A percentile compares a stretch with the other conserved stretches of the same genome.
These are phyloP conservation scores for Hylaeus volcanicus DNA, from an alignment of 1,140 invertebrate genomes.

Conservation along the genomic window DNA sequence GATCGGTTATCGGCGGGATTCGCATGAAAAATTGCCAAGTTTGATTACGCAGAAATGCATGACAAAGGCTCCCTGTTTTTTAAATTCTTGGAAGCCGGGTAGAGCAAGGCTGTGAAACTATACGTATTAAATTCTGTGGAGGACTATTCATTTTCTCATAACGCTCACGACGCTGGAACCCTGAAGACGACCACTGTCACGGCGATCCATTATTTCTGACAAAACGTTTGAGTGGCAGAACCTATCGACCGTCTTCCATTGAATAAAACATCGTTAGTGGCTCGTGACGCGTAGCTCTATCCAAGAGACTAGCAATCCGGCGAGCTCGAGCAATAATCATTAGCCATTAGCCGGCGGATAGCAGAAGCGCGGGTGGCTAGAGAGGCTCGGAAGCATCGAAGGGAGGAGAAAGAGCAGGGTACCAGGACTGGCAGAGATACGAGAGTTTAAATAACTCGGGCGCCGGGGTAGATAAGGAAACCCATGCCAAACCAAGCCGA, in stretches of 20 bases:
- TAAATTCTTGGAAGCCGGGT: no score
- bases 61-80: no score
- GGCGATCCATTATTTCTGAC: slow-evolving; percentile 10
- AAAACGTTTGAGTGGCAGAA: neutral
- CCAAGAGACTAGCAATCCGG: slow-evolving; percentile 33
- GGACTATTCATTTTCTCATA: no score
- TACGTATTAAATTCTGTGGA: no score
- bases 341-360: slow-evolving; percentile 38
- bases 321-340: slow-evolving; percentile 54
- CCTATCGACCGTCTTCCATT: slow-evolving; percentile 15
- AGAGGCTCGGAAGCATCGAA: neutral
- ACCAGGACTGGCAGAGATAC: slow-evolving; percentile 59
- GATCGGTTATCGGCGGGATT: neutral
- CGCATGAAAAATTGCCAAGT: neutral
- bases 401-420: slow-evolving; percentile 6
- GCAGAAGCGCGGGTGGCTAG: slow-evolving; percentile 27
- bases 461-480: slow-evolving; percentile 60
- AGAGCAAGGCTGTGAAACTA: no score
- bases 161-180: no score
- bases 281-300: slow-evolving; percentile 3
- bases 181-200: neutral
- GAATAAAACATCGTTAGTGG: slow-evolving; percentile 34
- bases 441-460: slow-evolving; percentile 69
- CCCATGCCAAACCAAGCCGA: slow-evolving; percentile 31
- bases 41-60: neutral